These are phyloP conservation scores for Chaetodon trifascialis DNA, from an alignment of 2,113 vertebrate species.

Conservation along the genomic window DNA sequence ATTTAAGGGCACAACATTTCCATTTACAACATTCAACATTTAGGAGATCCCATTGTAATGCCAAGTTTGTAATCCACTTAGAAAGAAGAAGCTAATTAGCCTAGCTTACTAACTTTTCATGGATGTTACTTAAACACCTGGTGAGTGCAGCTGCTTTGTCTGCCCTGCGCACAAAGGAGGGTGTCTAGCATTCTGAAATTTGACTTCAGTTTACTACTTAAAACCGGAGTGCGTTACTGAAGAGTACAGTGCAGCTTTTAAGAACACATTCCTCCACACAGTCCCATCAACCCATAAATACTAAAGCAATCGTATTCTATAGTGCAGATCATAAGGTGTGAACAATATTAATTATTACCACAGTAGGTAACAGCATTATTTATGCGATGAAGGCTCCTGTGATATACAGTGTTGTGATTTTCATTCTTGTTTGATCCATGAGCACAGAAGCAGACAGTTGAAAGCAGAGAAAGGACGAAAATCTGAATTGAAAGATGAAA, in stretches of 20 bases:
- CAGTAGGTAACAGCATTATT: conserved; percentile 56
- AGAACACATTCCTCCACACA: not conserved
- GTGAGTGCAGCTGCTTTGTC: not conserved
- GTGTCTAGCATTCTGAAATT: not conserved
- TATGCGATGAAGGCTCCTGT: conserved; percentile 53
- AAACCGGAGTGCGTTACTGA: not conserved
- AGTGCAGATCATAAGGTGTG: conserved; percentile 15
- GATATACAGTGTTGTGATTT: conserved; percentile 37
- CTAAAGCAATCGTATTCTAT: not conserved
- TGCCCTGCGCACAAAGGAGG: not conserved
- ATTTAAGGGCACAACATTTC: too few relatives aligned
- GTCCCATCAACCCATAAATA: conserved; percentile 2
- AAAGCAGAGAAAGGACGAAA: conserved; percentile 59
- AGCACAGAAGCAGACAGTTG: conserved; percentile 47
- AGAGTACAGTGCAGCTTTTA: conserved; percentile 4
- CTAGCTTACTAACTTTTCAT: not conserved
- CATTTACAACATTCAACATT: not conserved
- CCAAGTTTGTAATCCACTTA: not conserved
- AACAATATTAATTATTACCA: conserved; percentile 55
- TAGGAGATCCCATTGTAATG: not conserved
- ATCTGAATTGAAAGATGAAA: conserved; percentile 75
- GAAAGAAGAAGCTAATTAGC: not conserved
- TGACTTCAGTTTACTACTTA: not conserved
- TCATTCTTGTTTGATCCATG: conserved; percentile 54
- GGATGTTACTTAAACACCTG: not conserved